phyloP scores from a whole-genome alignment of 2,888 invertebrate species.

The Hirtodrosophila trivittata region DNA sequence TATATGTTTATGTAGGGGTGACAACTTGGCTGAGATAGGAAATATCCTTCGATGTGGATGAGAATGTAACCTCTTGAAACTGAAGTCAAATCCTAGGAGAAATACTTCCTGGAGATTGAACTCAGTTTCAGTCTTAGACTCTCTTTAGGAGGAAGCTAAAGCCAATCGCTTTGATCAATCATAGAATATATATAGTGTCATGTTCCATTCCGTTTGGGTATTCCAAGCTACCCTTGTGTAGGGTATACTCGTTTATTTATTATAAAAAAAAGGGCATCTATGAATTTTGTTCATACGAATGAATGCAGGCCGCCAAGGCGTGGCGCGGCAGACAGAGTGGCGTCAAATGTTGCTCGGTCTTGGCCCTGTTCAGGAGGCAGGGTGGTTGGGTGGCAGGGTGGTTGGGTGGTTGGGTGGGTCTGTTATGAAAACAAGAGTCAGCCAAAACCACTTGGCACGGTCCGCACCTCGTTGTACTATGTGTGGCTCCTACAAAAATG shows the following conservation, averaged over 20 bases:
- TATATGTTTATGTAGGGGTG: too few species aligned
- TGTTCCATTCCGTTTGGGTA: neutral
- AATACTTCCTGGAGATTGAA: too few species aligned
- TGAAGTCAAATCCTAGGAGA: too few species aligned
- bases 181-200: too few species aligned
- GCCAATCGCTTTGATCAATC: too few species aligned
- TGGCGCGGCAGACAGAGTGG: constrained; percentile 76
- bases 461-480: constrained; percentile 69
- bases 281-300: constrained; percentile 64
- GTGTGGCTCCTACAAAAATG: constrained; percentile 38
- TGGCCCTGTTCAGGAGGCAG: constrained; percentile 9
- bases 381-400: neutral
- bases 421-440: constrained; percentile 77
- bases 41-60: too few species aligned
- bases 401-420: neutral
- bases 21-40: too few species aligned
- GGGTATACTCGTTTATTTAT: constrained; percentile 41
- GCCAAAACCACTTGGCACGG: constrained; percentile 77
- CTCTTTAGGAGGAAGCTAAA: too few species aligned
- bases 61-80: too few species aligned
- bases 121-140: too few species aligned
- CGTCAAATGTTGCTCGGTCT: constrained; percentile 62
- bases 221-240: neutral
- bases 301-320: constrained; percentile 76
- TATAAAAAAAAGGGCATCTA: constrained; percentile 64